Percentiles rank a stretch among this genome's conserved stretches.
These are phyloP conservation scores for Zaprionus ornatus DNA, from an alignment of 1,140 invertebrate species.

Conservation along the genomic window DNA sequence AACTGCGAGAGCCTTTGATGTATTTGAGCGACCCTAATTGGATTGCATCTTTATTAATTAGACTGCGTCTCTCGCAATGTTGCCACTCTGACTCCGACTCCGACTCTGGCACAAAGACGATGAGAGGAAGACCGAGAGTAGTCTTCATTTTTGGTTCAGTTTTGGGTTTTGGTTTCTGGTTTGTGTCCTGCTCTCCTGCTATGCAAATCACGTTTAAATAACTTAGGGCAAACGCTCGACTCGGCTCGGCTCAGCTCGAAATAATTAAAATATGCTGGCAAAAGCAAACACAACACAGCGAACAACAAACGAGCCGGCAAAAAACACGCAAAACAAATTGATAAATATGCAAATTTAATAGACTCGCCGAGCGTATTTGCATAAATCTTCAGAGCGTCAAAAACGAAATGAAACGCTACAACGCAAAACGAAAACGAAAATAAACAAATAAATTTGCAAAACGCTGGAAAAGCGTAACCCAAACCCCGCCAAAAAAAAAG, in stretches of 20 bases:
- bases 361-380: constrained; percentile 71
- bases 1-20: constrained; percentile 56
- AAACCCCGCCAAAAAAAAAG: neutral
- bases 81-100: constrained; percentile 4
- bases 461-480: constrained; percentile 17
- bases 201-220: constrained; percentile 68
- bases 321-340: constrained; percentile 71
- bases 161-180: constrained; percentile 14
- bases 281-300: constrained; percentile 69
- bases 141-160: neutral
- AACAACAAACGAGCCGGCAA: constrained; percentile 32
- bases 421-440: constrained; percentile 36
- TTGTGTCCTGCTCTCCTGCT: neutral
- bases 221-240: constrained; percentile 44
- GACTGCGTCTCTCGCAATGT: constrained; percentile 41
- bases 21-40: constrained; percentile 57
- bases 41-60: constrained; percentile 79
- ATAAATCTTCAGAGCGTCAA: constrained; percentile 64
- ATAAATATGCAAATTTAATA: constrained; percentile 82
- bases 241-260: constrained; percentile 28
- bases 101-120: too few species aligned
- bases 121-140: too few species aligned
- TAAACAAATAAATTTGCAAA: constrained; percentile 69
- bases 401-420: constrained; percentile 9
- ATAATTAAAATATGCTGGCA: constrained; percentile 79